Evolutionary conservation across 2,888 invertebrate species (phyloP).

Genomic region (Taphrorychus bicolor): DNA sequence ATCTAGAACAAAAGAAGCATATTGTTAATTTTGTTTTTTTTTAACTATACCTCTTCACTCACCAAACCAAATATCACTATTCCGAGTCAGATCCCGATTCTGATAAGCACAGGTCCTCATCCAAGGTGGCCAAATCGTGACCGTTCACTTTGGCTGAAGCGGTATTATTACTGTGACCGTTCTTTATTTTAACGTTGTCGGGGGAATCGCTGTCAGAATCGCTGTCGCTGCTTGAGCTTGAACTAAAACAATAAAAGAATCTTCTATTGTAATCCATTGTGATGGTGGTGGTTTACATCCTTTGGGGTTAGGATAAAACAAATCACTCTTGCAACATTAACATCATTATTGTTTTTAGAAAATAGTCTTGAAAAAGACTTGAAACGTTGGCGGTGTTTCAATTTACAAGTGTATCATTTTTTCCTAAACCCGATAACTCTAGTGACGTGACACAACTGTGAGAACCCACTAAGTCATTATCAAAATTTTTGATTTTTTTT

Average conservation of each 20-base stretch:
- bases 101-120: conserved; percentile 85
- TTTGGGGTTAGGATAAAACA: too few species aligned
- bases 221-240: conserved; percentile 55
- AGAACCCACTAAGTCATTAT: too few species aligned
- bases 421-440: too few species aligned
- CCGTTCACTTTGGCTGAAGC: conserved; percentile 30
- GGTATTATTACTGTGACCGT: conserved; percentile 33
- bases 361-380: too few species aligned
- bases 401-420: too few species aligned
- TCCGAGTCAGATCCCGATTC: conserved; percentile 79
- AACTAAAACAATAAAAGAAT: too few species aligned
- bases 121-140: conserved; percentile 62
- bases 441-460: neutral
- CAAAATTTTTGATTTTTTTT: too few species aligned
- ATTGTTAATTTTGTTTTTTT: neutral
- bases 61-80: conserved; percentile 36
- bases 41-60: neutral
- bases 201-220: conserved; percentile 56
- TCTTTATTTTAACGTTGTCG: conserved; percentile 41
- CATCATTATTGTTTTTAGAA: too few species aligned
- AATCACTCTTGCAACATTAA: too few species aligned
- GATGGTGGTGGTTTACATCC: too few species aligned
- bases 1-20: conserved; percentile 24
- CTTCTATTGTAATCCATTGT: too few species aligned
- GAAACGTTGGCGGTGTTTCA: too few species aligned